Evolutionary conservation across 2,888 invertebrate species (phyloP).

Genomic region (Globia sparganii): DNA sequence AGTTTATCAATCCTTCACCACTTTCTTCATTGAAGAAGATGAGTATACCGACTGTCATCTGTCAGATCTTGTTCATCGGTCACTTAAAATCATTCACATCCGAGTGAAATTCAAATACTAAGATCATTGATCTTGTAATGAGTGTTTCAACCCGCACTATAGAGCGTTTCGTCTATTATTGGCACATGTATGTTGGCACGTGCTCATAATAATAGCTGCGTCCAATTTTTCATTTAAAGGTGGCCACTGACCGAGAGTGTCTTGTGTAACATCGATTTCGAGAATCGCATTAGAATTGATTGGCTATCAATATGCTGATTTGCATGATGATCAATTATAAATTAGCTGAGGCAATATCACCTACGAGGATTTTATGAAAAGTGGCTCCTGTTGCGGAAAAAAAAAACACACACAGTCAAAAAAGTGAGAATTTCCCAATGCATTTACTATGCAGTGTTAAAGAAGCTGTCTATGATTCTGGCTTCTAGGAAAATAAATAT

Average conservation of each 20-base stretch:
- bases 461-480: not conserved
- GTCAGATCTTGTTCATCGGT: slow-evolving; percentile 7
- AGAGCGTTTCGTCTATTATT: slow-evolving; percentile 49
- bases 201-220: slow-evolving; percentile 60
- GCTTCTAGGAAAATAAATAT: not conserved
- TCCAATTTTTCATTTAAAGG: slow-evolving; percentile 58
- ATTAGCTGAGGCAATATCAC: not conserved
- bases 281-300: slow-evolving; percentile 4
- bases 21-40: not conserved
- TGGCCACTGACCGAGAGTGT: slow-evolving; percentile 52
- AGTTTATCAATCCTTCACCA: not conserved
- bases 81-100: slow-evolving; percentile 22
- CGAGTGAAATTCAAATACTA: slow-evolving; percentile 44
- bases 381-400: not conserved
- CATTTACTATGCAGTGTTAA: too few relatives aligned
- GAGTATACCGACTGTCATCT: not conserved
- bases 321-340: not conserved
- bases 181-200: slow-evolving; percentile 66
- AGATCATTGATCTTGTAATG: slow-evolving; percentile 69
- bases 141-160: slow-evolving; percentile 51
- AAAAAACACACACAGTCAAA: not conserved
- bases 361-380: too few relatives aligned
- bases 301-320: not conserved
- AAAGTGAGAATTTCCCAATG: too few relatives aligned
- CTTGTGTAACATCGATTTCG: slow-evolving; percentile 28